These are phyloP conservation scores for Vanessa atalanta DNA, from an alignment of 1,140 invertebrate genomes.

Conservation along the genomic window DNA sequence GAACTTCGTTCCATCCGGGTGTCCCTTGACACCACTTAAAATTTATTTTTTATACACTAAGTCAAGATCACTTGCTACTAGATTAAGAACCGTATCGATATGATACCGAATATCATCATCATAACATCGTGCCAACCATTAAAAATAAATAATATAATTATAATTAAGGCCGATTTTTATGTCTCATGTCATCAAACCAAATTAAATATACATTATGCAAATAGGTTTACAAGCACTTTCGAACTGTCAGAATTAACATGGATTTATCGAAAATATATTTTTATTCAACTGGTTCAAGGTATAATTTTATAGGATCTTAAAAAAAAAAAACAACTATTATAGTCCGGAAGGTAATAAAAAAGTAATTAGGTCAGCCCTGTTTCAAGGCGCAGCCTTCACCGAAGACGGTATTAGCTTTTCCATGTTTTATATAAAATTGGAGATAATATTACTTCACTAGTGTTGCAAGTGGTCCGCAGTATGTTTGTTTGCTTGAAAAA, in stretches of 20 bases:
- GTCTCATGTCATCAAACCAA: too few relatives aligned
- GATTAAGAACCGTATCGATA: too few relatives aligned
- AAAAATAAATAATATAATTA: too few relatives aligned
- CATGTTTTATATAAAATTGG: not conserved
- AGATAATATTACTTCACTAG: not conserved
- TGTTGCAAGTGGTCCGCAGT: not conserved
- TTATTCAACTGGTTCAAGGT: slow-evolving; percentile 7
- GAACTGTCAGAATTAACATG: not conserved
- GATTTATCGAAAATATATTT: not conserved
- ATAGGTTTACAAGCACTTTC: too few relatives aligned
- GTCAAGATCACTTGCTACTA: too few relatives aligned
- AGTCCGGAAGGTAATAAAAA: slow-evolving; percentile 17
- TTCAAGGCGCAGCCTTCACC: slow-evolving; percentile 15
- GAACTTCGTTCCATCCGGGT: too few relatives aligned
- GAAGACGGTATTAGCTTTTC: slow-evolving; percentile 4
- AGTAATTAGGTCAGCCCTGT: slow-evolving; percentile 25
- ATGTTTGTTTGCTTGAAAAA: not conserved
- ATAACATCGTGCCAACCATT: too few relatives aligned
- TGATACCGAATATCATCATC: too few relatives aligned
- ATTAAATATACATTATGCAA: too few relatives aligned
- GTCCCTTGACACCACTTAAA: too few relatives aligned
- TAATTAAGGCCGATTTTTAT: too few relatives aligned
- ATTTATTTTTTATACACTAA: too few relatives aligned
- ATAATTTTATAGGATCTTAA: slow-evolving; percentile 10
- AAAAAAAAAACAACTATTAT: slow-evolving; percentile 24